Conservation (phyloP, 2,113 vertebrate genomes). For the Leptobrachium leishanense region DNA sequence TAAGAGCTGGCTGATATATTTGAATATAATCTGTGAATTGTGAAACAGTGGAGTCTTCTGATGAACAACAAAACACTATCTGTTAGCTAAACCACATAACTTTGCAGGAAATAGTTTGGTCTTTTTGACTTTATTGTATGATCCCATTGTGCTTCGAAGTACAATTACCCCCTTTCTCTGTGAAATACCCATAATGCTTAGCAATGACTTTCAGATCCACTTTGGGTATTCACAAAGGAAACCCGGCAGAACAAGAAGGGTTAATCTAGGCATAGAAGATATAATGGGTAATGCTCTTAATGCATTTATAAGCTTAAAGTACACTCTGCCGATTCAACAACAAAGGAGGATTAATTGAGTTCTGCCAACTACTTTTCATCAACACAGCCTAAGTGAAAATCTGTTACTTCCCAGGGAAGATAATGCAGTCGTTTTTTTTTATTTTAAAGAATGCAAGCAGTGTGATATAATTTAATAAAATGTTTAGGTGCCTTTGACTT, state of each 20-base stretch:
- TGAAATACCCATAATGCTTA: slow-evolving; percentile 32
- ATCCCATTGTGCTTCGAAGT: slow-evolving; percentile 39
- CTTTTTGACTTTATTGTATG: slow-evolving; percentile 34
- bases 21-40: slow-evolving; percentile 29
- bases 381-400: neutral
- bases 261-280: slow-evolving; percentile 20
- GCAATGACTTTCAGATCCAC: slow-evolving; percentile 18
- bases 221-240: slow-evolving; percentile 16
- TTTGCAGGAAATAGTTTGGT: slow-evolving; percentile 37
- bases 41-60: slow-evolving; percentile 21
- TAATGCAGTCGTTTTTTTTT: neutral
- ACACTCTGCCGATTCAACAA: slow-evolving; percentile 27
- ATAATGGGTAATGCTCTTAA: slow-evolving; percentile 13
- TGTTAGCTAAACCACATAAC: slow-evolving; percentile 35
- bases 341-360: slow-evolving; percentile 21
- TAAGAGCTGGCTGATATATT: slow-evolving; percentile 23
- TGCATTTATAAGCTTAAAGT: slow-evolving; percentile 34
- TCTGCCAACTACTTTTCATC: slow-evolving; percentile 15
- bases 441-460: too few species aligned
- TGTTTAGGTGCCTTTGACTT: too few species aligned
- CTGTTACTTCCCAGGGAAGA: neutral
- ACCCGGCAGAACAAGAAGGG: slow-evolving; percentile 2
- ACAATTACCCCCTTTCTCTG: slow-evolving; percentile 37
- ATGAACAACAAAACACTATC: slow-evolving; percentile 43
- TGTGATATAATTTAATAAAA: too few species aligned